Base-by-base conservation (phyloP, 2,888 invertebrate species). In the Drymonia ruficornis region DNA sequence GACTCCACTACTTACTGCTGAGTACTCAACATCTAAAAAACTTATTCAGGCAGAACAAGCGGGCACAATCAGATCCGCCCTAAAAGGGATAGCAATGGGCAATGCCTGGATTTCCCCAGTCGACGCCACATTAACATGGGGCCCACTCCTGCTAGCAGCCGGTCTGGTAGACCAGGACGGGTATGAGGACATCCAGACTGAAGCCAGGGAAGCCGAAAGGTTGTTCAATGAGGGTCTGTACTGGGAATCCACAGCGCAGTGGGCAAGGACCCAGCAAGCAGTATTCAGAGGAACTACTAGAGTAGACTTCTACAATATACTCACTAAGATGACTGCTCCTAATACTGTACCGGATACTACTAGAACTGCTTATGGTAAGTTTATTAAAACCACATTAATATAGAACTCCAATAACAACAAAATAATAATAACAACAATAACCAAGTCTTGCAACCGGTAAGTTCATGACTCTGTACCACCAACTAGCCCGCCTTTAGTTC, bases 101-200 rank as follows among this genome's bases (percentile, higher is more conserved):
- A 98, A 98, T 83, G 95, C 98, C 0, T 98, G 98, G 98, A 96
- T 98, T 60, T 96, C 96, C 1, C 97, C 98, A 0, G 94, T 97
- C 50, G 97, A 98, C 78, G 96, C 96, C 0, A 96, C 97, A 0
- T 85, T 96, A 34, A 95, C 96, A 0, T 98, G 98, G 98, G 97
- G 95, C 0, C 96, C 96, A 0, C 95, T 95, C 70, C 92, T 98
- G 9, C 92, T 96, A 28, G 94, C 95, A 15, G 95, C 96, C 83
- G 96, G 96, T 6, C 90, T 96, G 58, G 94, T 97, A 13, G 97
- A 97, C 80, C 88, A 94, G 46, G 80, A 82, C 50, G 97, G 97
- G 0, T 93, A 94, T 66, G 85, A 94, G 1, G 75, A 78, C 5
- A 95, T 97, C 18, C 93, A 95, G 67, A 73, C 67, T 1, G 83